Base-by-base conservation (phyloP, 2,113 vertebrate genomes). In the Passer domesticus region DNA sequence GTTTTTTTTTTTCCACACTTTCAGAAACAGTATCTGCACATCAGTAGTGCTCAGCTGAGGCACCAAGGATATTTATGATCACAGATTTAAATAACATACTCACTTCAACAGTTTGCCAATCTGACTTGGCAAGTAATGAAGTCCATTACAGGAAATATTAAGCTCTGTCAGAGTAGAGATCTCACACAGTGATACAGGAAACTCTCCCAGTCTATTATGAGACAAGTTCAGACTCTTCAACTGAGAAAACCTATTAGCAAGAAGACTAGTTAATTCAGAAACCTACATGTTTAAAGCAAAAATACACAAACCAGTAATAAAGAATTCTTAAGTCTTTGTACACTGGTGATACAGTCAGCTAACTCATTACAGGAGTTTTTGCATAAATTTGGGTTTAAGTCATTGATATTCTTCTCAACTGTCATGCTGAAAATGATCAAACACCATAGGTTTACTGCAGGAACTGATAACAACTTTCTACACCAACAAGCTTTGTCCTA, bases 191-290 rank as follows among this genome's bases (percentile, higher is more conserved):
- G 98, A 98, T 70, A 98, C 96, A 67, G 99, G 99, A 96, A 99
- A 99, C 39, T 98, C 96, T 68, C 99, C 98, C 92, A 99, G 97
- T 84, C 98, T 99, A 87, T 99, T 99, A 96, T 99, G 99, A 83
- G 99, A 99, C 94, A 99, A 97, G 94, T 99, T 99, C 92, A 99
- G 97, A 94, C 98, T 99, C 96, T 99, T 99, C 97, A 99, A 95
- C 92, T 99, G 99, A 92, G 98, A 99, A 98, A 99, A 99, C 97
- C 99, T 99, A 83, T 95, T 37, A 56, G 83, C 52, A 97, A 97
- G 89, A 89, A 44, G 11, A 97, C 15, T 56, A 86, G 74, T 95
- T 63, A 92, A 72, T 82, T 85, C 35, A 76, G 72, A 94, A 60
- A 75, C 39, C 13, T 80, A 56, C 37, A 19, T 3, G 15, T 64